Evolutionary conservation across 2,888 invertebrate genomes (phyloP).

Genomic region (Plebejus melissa): DNA sequence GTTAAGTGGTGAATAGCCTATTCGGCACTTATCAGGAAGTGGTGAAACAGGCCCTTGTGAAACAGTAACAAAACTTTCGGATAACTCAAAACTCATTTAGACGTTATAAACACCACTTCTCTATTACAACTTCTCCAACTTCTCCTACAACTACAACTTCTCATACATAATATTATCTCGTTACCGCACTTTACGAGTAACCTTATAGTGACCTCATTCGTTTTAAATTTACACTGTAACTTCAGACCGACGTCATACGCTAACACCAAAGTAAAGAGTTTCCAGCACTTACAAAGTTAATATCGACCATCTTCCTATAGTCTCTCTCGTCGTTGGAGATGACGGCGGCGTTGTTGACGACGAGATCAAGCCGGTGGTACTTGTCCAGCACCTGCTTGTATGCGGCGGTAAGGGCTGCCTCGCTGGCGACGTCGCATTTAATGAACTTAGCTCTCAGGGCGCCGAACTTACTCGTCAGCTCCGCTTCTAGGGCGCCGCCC

Average conservation of each 20-base stretch:
- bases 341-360: slow-evolving; percentile 64
- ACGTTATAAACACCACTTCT: too few relatives aligned
- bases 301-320: slow-evolving; percentile 56
- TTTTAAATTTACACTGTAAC: not conserved
- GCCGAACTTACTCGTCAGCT: slow-evolving; percentile 59
- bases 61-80: too few relatives aligned
- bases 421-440: slow-evolving; percentile 64
- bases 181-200: too few relatives aligned
- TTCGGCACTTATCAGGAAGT: too few relatives aligned
- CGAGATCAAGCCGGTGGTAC: slow-evolving; percentile 59
- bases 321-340: slow-evolving; percentile 46
- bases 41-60: too few relatives aligned
- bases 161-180: too few relatives aligned
- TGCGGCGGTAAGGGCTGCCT: slow-evolving; percentile 53
- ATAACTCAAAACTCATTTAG: too few relatives aligned
- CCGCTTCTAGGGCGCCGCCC: slow-evolving; percentile 54
- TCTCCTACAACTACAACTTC: too few relatives aligned
- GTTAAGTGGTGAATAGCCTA: too few relatives aligned
- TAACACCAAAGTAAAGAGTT: not conserved
- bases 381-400: slow-evolving; percentile 61
- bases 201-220: not conserved
- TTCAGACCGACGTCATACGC: not conserved
- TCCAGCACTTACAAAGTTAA: slow-evolving; percentile 62
- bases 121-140: too few relatives aligned
- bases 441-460: slow-evolving; percentile 68